Evolutionary conservation across 2,113 vertebrate genomes (phyloP).

Genomic region (Podiceps cristatus): DNA sequence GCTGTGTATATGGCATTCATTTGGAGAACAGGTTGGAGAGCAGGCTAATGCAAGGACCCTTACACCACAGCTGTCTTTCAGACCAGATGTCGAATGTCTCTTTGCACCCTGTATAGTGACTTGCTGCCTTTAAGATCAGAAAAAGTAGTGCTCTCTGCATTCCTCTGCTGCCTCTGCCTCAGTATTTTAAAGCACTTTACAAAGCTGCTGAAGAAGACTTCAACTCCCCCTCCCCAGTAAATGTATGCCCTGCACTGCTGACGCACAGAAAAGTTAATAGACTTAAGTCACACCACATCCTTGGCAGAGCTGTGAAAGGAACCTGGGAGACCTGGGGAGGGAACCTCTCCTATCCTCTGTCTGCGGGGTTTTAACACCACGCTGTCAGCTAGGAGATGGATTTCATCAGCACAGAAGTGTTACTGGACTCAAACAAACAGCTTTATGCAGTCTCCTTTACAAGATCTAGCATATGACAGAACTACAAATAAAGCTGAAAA

Average conservation of each 20-base stretch:
- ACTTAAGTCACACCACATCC: slow-evolving; percentile 11
- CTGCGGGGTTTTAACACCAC: background rate
- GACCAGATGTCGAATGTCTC: background rate
- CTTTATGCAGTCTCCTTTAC: background rate
- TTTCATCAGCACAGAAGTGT: background rate
- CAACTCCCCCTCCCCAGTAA: background rate
- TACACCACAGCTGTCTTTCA: background rate
- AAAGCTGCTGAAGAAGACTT: background rate
- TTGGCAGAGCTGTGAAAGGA: slow-evolving; percentile 46
- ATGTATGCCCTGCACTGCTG: background rate
- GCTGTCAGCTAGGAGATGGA: background rate
- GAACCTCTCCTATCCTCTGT: background rate
- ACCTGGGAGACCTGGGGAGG: slow-evolving; percentile 35
- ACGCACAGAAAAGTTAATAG: background rate
- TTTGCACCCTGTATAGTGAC: background rate
- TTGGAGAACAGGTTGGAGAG: background rate
- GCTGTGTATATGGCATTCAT: background rate
- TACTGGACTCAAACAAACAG: background rate
- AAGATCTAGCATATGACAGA: background rate
- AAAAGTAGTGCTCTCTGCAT: background rate
- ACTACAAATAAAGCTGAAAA: background rate
- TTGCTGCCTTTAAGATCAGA: background rate
- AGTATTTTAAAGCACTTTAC: background rate
- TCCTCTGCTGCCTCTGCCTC: background rate
- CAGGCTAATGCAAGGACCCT: background rate